Evolutionary conservation across 2,888 invertebrate species (phyloP).

Genomic region (Odontothrips loti): DNA sequence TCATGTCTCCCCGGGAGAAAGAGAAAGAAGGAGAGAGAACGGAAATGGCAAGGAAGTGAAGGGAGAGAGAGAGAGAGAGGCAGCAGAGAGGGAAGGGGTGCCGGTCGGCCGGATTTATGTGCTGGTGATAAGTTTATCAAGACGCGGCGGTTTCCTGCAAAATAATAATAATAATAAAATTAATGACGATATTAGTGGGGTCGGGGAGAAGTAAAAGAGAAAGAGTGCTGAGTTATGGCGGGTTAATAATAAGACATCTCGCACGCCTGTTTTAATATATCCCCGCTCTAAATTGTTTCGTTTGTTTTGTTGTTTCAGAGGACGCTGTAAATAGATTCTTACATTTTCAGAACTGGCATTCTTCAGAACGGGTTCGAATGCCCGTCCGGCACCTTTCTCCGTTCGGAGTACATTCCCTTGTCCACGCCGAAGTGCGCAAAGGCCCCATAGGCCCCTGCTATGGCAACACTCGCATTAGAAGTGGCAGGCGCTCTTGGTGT

Average conservation of each 20-base stretch:
- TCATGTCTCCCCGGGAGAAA: background rate
- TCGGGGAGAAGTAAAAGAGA: too few species aligned
- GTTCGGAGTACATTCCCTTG: too few species aligned
- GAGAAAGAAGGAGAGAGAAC: background rate
- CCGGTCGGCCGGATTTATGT: background rate
- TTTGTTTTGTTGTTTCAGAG: background rate
- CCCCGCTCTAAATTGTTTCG: too few species aligned
- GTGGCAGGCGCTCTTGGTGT: too few species aligned
- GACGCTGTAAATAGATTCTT: too few species aligned
- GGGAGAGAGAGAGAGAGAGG: constrained; percentile 1
- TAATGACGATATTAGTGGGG: background rate
- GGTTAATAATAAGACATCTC: background rate
- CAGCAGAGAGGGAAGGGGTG: background rate
- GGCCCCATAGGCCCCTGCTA: too few species aligned
- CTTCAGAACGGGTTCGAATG: too few species aligned
- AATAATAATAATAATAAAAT: background rate
- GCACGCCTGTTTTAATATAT: background rate
- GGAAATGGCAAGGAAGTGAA: background rate
- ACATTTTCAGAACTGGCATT: too few species aligned
- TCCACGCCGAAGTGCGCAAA: too few species aligned
- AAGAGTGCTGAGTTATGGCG: background rate
- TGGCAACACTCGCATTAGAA: too few species aligned
- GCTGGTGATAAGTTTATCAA: background rate
- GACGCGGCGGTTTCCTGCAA: background rate
- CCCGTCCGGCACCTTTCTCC: too few species aligned